Evolutionary conservation across 1,140 invertebrate genomes (phyloP).

Genomic region (Megalonaias nervosa): DNA sequence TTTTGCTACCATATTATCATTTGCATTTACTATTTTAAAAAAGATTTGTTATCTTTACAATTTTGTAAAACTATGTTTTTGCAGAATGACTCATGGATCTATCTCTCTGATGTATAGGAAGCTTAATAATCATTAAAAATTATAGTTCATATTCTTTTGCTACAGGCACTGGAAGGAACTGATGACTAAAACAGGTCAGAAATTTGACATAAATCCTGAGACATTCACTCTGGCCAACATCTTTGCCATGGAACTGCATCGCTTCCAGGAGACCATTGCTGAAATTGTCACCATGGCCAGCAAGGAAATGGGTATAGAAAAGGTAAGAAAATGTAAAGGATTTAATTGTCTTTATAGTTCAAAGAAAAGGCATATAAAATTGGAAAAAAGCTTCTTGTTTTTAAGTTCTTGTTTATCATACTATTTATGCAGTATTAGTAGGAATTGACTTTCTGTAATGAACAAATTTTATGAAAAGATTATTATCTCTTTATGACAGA

Average conservation of each 20-base stretch:
- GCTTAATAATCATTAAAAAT: no score
- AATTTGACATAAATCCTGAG: conserved; percentile 89
- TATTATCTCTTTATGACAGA: no score
- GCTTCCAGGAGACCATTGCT: conserved; percentile 84
- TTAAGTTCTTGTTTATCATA: not conserved
- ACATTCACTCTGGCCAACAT: conserved; percentile 91
- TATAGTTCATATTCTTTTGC: conserved; percentile 4
- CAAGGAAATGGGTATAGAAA: conserved; percentile 91
- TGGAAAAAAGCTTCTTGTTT: not conserved
- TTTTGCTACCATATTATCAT: no score
- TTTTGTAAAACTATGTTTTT: no score
- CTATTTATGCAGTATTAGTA: no score
- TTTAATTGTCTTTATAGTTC: no score
- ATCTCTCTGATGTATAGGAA: no score
- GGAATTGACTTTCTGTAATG: no score
- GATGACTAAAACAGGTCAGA: conserved; percentile 86
- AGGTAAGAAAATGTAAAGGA: conserved; percentile 57
- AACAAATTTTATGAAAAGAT: no score
- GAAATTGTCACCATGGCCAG: conserved; percentile 90
- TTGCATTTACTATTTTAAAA: no score
- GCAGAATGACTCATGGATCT: no score
- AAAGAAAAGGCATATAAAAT: not conserved
- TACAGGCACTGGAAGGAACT: conserved; percentile 86
- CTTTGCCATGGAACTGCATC: conserved; percentile 91
- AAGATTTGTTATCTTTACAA: no score